Base-by-base conservation (phyloP, 2,113 vertebrate genomes). In the Phalacrocorax brasilianus region DNA sequence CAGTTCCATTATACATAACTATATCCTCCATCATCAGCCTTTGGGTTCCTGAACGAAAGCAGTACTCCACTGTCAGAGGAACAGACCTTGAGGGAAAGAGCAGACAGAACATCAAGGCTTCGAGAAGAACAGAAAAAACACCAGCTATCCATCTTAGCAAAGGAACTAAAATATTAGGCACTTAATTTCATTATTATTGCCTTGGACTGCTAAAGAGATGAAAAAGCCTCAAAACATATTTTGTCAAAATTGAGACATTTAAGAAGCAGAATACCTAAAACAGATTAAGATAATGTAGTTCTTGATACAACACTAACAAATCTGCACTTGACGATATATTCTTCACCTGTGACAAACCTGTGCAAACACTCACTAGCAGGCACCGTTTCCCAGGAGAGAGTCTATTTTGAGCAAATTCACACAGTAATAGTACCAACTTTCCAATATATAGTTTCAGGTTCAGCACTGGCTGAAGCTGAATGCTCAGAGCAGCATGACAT, bases 401-500 rank as follows among this genome's bases (percentile, higher is more conserved):
- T 19, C 26, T 32, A 21, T n/a, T 76, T 66, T 74, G 56, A 74
- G 45, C n/a, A 89, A 55, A 85, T 27, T 14, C 78, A 35, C 21
- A 59, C 27, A 84, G 58, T 13, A 71, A 71, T 11, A 89, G 47
- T 3, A 77, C 19, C 74, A 92, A 77, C 32, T 85, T 96, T 91
- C 59, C 62, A 88, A 50, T 17, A 38, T 0, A 59, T 9, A 50
- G 28, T 67, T 83, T 17, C 81, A 96, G 33, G 67, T 32, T 87
- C 72, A 61, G 79, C 67, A 62, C 26, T 42, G 35, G 53, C 82
- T 82, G 32, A 72, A 74, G 18, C 72, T 63, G 79, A 91, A 93
- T 66, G 87, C 85, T 94, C 81, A 91, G 76, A 94, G 84, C 88
- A 86, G 92, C 72, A 76, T 35, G 77, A 93, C 95, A 93, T 7